Percentiles rank a stretch among this genome's conserved stretches.
These are phyloP conservation scores for Chymomyza costata DNA, from an alignment of 1,140 invertebrate genomes.

Conservation along the genomic window DNA sequence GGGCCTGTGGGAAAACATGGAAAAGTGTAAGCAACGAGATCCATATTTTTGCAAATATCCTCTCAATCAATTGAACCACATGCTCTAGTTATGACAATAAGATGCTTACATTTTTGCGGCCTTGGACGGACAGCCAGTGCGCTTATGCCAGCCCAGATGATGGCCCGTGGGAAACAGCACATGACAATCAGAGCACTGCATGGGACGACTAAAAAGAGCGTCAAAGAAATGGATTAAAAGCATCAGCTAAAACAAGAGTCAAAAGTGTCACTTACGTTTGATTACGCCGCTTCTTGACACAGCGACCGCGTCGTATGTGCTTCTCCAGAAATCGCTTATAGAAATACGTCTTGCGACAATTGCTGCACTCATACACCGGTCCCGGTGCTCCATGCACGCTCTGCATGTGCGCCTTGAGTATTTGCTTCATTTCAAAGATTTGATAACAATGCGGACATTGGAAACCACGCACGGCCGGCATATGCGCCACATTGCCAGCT, in stretches of 20 bases:
- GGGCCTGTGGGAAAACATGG: conserved; percentile 35
- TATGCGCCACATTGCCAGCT: not conserved
- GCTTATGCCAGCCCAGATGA: conserved; percentile 72
- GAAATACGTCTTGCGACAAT: conserved; percentile 72
- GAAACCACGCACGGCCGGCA: conserved; percentile 36
- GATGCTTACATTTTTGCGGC: conserved; percentile 64
- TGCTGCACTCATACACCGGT: conserved; percentile 70
- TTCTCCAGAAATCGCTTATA: conserved; percentile 73
- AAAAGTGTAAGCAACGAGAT: not conserved
- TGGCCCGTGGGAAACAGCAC: conserved; percentile 73
- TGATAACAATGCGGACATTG: conserved; percentile 69
- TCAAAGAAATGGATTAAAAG: not conserved
- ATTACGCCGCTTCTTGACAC: conserved; percentile 71
- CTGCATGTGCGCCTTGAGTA: conserved; percentile 72
- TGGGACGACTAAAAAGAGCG: conserved; percentile 48
- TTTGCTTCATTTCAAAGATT: conserved; percentile 69
- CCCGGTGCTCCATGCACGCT: conserved; percentile 63
- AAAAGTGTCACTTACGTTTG: conserved; percentile 63
- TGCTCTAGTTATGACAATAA: not conserved
- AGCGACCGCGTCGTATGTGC: conserved; percentile 70
- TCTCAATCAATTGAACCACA: not conserved
- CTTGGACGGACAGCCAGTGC: conserved; percentile 69
- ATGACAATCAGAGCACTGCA: conserved; percentile 73
- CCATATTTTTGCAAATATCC: too few relatives aligned
- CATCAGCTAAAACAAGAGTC: not conserved